A percentile compares a stretch with the other conserved stretches of the same genome.
Evolutionary conservation across 2,113 vertebrate species (phyloP).

Genomic region (Rhynchomys soricoides): DNA sequence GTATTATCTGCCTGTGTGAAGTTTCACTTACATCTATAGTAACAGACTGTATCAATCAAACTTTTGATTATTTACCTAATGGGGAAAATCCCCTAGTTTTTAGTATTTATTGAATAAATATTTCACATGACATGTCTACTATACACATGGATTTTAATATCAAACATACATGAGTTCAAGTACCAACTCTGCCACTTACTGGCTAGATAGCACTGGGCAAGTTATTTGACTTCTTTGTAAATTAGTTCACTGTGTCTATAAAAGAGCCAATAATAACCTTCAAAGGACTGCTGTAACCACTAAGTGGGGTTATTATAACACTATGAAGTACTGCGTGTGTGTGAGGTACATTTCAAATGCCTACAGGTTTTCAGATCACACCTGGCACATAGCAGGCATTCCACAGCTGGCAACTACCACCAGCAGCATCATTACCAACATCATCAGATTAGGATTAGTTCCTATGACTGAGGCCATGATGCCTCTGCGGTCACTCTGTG

Average conservation of each 20-base stretch:
- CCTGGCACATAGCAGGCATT: neutral
- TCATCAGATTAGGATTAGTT: neutral
- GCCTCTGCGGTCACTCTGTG: neutral
- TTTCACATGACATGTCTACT: neutral
- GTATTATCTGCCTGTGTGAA: neutral
- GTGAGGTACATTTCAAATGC: neutral
- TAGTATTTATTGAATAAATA: conserved; percentile 7
- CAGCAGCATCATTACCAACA: neutral
- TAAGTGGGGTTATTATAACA: neutral
- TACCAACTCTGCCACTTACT: neutral
- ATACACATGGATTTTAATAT: neutral
- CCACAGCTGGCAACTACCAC: neutral
- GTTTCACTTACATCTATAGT: neutral
- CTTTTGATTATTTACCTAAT: neutral
- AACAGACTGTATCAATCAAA: neutral
- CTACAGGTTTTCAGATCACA: neutral
- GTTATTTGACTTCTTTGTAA: neutral
- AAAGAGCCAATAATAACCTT: neutral
- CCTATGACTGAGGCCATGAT: neutral
- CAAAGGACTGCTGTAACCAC: neutral
- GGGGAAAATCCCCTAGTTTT: neutral
- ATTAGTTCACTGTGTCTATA: neutral
- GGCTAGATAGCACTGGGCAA: neutral
- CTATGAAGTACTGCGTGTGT: neutral
- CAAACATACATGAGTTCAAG: neutral